Base-by-base conservation (phyloP, 2,888 invertebrate species). In the Sericinus montela region DNA sequence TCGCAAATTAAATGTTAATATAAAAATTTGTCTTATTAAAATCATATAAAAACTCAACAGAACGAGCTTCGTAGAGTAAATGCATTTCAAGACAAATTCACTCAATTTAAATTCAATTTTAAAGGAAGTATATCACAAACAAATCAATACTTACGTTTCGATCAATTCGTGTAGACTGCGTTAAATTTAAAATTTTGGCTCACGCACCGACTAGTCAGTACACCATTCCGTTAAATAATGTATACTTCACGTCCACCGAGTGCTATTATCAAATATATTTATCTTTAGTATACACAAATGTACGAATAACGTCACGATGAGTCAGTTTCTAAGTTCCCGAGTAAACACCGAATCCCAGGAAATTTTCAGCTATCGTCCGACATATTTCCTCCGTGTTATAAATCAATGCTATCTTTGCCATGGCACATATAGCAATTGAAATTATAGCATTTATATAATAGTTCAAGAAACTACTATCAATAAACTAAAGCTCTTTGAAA, bases 221-320 rank as follows among this genome's bases (percentile, higher is more conserved):
- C 49, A 43, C 37, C 14, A 47, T 47, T 46, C 29, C 23, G 38
- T 30, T n/a, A 45, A 52, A 44, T 53, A 50, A 53, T 58, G 51
- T 15, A 13, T 32, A 25, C 30, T 39, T 14, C 32, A 15, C 43
- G 45, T 16, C 34, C 8, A 45, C 48, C 41, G 3, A 41, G 25
- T 45, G 38, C 51, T 58, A 57, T 59, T 60, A 58, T 54, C 47
- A 39, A 55, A 54, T 32, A 42, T 13, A 36, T 52, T 56, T 58
- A 61, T 61, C 59, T 54, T 38, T 42, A 14, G 19, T 43, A 35
- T 14, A 35, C 45, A 49, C 44, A 50, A 36, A 38, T 32, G 23
- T 29, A 38, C 11, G 13, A 8, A 37, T 30, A 23, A 55, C 57
- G 60, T 59, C 55, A 57, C 35, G 35, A 19, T 60, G 59, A 59